Evolutionary conservation across 2,113 vertebrate genomes (phyloP).

Genomic region (Sisor rabdophorus): DNA sequence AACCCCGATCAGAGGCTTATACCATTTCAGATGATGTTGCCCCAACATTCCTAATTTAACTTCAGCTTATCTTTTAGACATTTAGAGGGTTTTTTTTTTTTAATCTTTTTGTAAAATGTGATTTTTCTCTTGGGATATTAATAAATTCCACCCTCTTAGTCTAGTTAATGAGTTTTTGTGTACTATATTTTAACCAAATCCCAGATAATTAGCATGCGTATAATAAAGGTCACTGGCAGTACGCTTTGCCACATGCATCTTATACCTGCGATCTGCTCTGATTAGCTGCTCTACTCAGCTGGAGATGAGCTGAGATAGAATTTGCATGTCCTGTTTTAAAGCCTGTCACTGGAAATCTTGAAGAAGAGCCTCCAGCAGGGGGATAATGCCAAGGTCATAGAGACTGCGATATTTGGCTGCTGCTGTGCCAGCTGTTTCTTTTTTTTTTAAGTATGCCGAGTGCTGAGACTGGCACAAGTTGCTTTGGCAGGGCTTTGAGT

Average conservation of each 20-base stretch:
- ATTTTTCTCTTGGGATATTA: not conserved
- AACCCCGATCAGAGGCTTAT: no score
- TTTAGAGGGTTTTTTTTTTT: no score
- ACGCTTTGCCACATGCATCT: conserved; percentile 17
- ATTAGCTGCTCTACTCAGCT: conserved; percentile 33
- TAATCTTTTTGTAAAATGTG: no score
- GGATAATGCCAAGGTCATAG: conserved; percentile 70
- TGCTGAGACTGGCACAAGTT: conserved; percentile 42
- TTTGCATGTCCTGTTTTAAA: conserved; percentile 31
- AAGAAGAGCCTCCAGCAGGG: conserved; percentile 58
- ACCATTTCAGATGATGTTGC: no score
- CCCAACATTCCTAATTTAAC: no score
- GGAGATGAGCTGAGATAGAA: conserved; percentile 40
- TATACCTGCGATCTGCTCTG: conserved; percentile 40
- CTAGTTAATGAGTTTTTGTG: conserved; percentile 1
- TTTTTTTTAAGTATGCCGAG: conserved; percentile 38
- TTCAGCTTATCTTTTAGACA: no score
- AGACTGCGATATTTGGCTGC: conserved; percentile 52
- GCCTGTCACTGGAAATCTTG: conserved; percentile 41
- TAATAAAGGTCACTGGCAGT: not conserved
- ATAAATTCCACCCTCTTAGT: not conserved
- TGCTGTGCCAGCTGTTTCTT: conserved; percentile 50
- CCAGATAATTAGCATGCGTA: not conserved
- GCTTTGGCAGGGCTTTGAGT: conserved; percentile 5
- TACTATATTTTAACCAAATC: conserved; percentile 17